Evolutionary conservation across 1,140 invertebrate genomes (phyloP).

Genomic region (Ganaspis sp.): DNA sequence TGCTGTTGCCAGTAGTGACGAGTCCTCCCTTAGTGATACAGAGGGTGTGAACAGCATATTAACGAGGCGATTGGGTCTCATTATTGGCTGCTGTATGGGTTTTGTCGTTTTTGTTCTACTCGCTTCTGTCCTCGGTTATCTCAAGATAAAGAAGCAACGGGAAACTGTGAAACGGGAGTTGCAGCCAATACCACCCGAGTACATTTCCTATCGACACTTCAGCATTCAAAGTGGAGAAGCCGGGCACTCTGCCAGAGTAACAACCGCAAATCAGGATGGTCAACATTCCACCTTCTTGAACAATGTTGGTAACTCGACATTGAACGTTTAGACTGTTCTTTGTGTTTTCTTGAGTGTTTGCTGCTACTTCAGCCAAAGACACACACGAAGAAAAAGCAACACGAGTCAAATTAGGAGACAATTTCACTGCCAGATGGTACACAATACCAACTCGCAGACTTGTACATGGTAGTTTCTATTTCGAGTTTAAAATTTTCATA

Average conservation of each 20-base stretch:
- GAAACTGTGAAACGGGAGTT: constrained; percentile 84
- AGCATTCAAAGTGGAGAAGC: constrained; percentile 77
- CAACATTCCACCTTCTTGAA: constrained; percentile 52
- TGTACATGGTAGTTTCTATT: constrained; percentile 23
- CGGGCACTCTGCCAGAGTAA: constrained; percentile 42
- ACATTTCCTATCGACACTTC: constrained; percentile 84
- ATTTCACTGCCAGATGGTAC: constrained; percentile 12
- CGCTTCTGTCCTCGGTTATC: constrained; percentile 88
- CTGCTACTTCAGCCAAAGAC: neutral
- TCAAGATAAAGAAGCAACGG: constrained; percentile 90
- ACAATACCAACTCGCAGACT: neutral
- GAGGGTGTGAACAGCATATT: constrained; percentile 76
- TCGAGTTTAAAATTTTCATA: neutral
- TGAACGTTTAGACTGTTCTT: constrained; percentile 46
- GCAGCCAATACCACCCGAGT: constrained; percentile 80
- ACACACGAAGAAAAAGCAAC: neutral
- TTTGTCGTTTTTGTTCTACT: constrained; percentile 89
- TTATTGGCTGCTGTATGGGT: constrained; percentile 90
- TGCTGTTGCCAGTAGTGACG: constrained; percentile 76
- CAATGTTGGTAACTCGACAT: constrained; percentile 50
- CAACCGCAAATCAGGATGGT: constrained; percentile 49
- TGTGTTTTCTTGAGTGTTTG: neutral
- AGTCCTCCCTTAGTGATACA: constrained; percentile 78
- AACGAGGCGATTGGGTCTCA: constrained; percentile 86
- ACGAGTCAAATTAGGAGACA: neutral